Percentiles rank a stretch among this genome's conserved stretches.
These are phyloP conservation scores for Marcusenius ussheri DNA, from an alignment of 2,113 vertebrate genomes.

Conservation along the genomic window DNA sequence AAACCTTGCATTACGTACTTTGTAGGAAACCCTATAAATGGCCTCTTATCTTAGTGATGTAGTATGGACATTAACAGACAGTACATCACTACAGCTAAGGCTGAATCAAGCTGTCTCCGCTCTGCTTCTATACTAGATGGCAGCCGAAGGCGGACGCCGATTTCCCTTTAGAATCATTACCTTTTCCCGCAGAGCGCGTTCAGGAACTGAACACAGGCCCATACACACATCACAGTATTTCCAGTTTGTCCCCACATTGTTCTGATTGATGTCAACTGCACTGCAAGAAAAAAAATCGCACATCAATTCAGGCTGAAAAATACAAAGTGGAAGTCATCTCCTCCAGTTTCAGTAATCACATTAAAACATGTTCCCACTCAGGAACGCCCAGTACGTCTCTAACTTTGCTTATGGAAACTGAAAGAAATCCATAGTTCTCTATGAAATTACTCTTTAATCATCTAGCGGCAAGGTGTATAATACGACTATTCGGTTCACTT, in stretches of 20 bases:
- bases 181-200: constrained; percentile 76
- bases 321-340: background rate
- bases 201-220: constrained; percentile 76
- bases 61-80: constrained; percentile 3
- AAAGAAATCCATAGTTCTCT: background rate
- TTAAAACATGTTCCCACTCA: background rate
- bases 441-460: background rate
- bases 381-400: background rate
- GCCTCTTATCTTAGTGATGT: constrained; percentile 2
- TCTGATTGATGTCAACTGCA: constrained; percentile 60
- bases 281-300: constrained; percentile 59
- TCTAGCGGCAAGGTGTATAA: background rate
- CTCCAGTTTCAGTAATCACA: background rate
- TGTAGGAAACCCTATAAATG: background rate
- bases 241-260: constrained; percentile 71
- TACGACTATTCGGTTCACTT: background rate
- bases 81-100: background rate
- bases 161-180: constrained; percentile 53
- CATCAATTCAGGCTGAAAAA: background rate
- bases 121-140: background rate
- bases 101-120: background rate
- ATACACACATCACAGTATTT: constrained; percentile 68
- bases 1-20: background rate
- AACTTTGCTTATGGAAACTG: background rate
- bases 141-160: background rate